These are phyloP conservation scores for Ciconia boyciana DNA, from an alignment of 2,113 vertebrate species.

Conservation along the genomic window DNA sequence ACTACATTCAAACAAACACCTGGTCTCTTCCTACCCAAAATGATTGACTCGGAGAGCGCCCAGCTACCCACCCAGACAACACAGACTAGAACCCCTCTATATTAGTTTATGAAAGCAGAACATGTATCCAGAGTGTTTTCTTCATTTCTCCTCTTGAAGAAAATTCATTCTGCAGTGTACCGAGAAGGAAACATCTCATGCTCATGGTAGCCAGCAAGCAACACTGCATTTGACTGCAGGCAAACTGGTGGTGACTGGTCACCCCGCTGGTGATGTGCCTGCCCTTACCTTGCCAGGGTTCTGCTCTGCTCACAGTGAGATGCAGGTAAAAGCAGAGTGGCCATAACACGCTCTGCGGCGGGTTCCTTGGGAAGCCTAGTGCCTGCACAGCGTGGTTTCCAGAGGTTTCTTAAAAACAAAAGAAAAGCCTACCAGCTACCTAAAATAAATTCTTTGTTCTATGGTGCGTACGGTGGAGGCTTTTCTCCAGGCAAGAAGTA, in stretches of 20 bases:
- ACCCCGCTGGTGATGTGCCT: neutral
- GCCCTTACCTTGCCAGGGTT: neutral
- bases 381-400: neutral
- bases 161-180: neutral
- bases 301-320: neutral
- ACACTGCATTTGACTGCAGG: neutral
- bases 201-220: neutral
- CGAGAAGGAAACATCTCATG: neutral
- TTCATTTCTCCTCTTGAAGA: neutral
- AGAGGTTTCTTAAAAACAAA: slow-evolving; percentile 1
- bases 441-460: slow-evolving; percentile 25
- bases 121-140: neutral
- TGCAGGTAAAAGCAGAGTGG: neutral
- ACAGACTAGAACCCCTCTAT: neutral
- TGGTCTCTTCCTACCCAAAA: neutral
- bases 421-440: neutral
- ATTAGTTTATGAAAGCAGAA: neutral
- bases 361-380: neutral
- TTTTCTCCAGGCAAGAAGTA: slow-evolving; percentile 84
- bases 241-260: neutral
- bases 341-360: neutral
- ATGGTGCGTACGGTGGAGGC: slow-evolving; percentile 89
- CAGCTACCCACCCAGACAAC: neutral
- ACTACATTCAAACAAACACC: neutral
- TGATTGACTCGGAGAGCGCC: neutral